phyloP scores from a whole-genome alignment of 2,113 vertebrate genomes.

The Upupa epops region DNA sequence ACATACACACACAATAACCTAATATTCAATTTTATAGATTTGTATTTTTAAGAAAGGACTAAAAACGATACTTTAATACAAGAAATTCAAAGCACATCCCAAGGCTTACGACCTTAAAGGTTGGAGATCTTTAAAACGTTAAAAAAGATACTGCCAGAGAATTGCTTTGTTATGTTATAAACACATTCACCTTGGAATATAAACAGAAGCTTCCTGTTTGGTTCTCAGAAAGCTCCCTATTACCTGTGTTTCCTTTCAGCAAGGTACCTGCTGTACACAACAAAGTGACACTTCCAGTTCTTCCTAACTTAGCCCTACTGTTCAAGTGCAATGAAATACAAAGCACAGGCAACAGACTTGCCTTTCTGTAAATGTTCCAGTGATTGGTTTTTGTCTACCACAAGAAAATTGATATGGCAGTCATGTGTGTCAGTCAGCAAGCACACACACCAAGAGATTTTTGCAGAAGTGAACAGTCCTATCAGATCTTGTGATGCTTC shows the following conservation, averaged over 20 bases:
- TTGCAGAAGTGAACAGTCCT: background rate
- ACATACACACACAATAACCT: background rate
- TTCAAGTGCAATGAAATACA: fast-evolving
- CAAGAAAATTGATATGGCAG: background rate
- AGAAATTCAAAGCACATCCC: background rate
- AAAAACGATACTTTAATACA: background rate
- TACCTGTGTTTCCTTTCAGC: background rate
- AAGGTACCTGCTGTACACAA: background rate
- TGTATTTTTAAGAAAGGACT: background rate
- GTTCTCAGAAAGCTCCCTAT: background rate
- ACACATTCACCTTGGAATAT: background rate
- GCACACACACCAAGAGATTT: background rate
- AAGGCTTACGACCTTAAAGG: background rate
- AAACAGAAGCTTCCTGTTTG: background rate
- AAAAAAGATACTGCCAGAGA: background rate
- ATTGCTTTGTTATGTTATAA: background rate
- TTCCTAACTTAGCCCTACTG: background rate
- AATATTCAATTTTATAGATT: background rate
- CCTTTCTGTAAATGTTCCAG: background rate
- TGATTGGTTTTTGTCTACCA: background rate
- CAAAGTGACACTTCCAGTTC: background rate
- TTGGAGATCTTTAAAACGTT: background rate
- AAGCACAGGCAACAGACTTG: background rate
- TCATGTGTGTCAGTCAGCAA: background rate
- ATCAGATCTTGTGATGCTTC: background rate